phyloP scores from a whole-genome alignment of 2,888 invertebrate genomes.

The Pyrrhia umbra region DNA sequence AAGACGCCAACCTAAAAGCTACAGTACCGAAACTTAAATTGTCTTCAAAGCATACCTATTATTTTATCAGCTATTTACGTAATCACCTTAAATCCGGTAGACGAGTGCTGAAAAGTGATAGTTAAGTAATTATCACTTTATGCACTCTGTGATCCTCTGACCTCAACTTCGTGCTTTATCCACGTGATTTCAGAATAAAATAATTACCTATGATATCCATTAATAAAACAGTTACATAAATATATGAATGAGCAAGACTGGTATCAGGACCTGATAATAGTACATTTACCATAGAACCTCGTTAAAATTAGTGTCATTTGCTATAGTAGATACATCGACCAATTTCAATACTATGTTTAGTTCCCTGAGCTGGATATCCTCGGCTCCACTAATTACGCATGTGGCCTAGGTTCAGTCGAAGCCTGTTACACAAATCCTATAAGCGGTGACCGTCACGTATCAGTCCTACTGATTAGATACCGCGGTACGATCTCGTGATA shows the following conservation, averaged over 20 bases:
- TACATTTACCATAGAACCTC: too few species aligned
- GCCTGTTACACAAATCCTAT: conserved; percentile 22
- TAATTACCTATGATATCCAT: not conserved
- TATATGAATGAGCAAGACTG: too few species aligned
- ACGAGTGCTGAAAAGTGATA: conserved; percentile 4
- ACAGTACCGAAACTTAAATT: too few species aligned
- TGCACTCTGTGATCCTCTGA: conserved; percentile 10
- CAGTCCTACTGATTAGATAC: conserved; percentile 40
- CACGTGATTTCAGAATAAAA: not conserved
- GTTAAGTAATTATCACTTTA: conserved; percentile 10
- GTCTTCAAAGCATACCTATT: too few species aligned
- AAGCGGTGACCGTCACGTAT: conserved; percentile 40
- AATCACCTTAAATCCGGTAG: conserved; percentile 15
- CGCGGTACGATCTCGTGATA: conserved; percentile 30
- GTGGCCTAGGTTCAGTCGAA: not conserved
- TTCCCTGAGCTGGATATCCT: not conserved
- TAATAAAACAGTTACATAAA: not conserved
- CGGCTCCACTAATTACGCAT: not conserved
- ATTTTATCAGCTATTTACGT: not conserved
- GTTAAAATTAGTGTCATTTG: too few species aligned
- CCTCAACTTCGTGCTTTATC: not conserved
- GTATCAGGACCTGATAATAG: too few species aligned
- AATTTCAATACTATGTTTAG: not conserved
- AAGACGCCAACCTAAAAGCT: too few species aligned
- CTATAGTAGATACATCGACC: too few species aligned